phyloP scores from a whole-genome alignment of 2,888 invertebrate genomes.

The Liopterus haemorrhoidalis region DNA sequence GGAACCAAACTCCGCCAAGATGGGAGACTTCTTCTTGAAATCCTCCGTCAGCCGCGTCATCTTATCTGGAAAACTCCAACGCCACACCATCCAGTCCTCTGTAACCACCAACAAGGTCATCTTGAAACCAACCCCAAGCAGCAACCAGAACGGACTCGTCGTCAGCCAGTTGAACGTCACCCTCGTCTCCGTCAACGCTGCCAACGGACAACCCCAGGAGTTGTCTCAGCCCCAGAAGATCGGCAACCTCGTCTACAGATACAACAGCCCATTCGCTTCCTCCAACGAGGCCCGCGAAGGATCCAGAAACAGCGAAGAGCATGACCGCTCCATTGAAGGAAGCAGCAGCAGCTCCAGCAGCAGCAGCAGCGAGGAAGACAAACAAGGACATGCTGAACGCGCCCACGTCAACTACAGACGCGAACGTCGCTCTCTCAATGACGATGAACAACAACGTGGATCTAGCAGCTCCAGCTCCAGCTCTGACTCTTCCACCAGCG shows the following conservation, averaged over 20 bases:
- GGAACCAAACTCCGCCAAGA: conserved; percentile 39
- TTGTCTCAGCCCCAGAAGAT: conserved; percentile 46
- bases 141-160: conserved; percentile 58
- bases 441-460: conserved; percentile 2
- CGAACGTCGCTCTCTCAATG: conserved; percentile 25
- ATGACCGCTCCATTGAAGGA: conserved; percentile 24
- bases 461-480: conserved; percentile 27
- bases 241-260: conserved; percentile 53
- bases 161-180: conserved; percentile 55
- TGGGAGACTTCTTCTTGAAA: conserved; percentile 47
- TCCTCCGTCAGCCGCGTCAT: conserved; percentile 54
- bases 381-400: conserved; percentile 12
- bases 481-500: conserved; percentile 43
- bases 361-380: conserved; percentile 26
- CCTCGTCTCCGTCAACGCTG: conserved; percentile 39
- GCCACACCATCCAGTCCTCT: conserved; percentile 60
- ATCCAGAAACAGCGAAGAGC: conserved; percentile 17
- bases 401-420: conserved; percentile 14
- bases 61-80: conserved; percentile 50
- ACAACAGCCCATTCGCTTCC: conserved; percentile 41
- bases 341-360: conserved; percentile 27
- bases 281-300: conserved; percentile 34
- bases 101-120: conserved; percentile 57
- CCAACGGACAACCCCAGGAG: conserved; percentile 44
- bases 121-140: conserved; percentile 54